phyloP scores from a whole-genome alignment of 2,113 vertebrate genomes.

The Theristicus caerulescens region DNA sequence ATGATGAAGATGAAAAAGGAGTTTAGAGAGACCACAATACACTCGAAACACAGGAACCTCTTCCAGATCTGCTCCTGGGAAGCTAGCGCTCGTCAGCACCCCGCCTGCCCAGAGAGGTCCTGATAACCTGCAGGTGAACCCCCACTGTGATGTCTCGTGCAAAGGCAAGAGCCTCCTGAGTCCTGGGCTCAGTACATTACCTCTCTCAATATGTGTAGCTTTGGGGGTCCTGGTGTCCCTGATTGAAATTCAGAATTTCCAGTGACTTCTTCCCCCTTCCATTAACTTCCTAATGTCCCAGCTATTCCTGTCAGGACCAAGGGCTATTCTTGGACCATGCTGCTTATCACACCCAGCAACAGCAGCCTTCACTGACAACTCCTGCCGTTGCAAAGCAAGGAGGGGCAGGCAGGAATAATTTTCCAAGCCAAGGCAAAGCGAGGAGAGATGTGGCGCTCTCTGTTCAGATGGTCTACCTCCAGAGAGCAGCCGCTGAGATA shows the following conservation, averaged over 20 bases:
- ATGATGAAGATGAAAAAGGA: neutral
- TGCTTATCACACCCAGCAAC: neutral
- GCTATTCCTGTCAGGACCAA: neutral
- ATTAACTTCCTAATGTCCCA: neutral
- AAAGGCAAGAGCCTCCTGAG: neutral
- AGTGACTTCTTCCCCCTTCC: neutral
- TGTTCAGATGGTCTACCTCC: neutral
- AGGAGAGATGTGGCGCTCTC: neutral
- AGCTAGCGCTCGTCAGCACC: neutral
- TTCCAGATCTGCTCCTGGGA: constrained; percentile 1
- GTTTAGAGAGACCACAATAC: neutral
- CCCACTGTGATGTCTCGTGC: neutral
- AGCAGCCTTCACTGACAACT: neutral
- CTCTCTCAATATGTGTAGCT: neutral
- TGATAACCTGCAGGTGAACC: neutral
- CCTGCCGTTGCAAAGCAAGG: neutral
- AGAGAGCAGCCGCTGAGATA: neutral
- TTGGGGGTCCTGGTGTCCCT: neutral
- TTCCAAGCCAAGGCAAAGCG: neutral
- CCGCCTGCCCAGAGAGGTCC: neutral
- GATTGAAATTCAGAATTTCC: neutral
- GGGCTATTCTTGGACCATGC: constrained; percentile 4
- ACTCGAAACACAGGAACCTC: neutral
- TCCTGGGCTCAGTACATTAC: neutral
- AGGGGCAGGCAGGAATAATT: neutral